Base-by-base conservation (phyloP, 2,888 invertebrate species). In the Drosophila neutralis region DNA sequence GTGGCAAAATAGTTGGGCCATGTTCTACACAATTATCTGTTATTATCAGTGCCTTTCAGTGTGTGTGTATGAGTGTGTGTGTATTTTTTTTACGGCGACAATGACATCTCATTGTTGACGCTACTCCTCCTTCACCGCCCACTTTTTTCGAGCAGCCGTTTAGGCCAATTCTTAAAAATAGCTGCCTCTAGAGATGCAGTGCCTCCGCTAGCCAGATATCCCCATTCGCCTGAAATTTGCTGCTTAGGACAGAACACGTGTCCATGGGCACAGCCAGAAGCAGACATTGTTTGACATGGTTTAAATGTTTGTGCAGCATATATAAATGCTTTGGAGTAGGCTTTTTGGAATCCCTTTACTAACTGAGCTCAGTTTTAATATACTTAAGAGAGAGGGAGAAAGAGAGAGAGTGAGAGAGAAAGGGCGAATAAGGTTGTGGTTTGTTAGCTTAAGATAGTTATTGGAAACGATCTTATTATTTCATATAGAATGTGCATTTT, bases 11-110 rank as follows among this genome's bases (percentile, higher is more conserved):
- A 87, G 87, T 82, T 87, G 87, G 80, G 78, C 89, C 84, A 91
- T 91, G 92, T 92, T 92, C 91, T 91, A 92, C 92, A 92, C 92
- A 92, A 92, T 92, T 92, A 91, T 92, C 91, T 89, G 91, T 89
- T 89, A 84, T 89, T 90, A 90, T 89, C 89, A 86, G 86, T 69
- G 73, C 76, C 76, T 74, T 83, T 82, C 80, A 80, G 69, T 73
- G 73, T 45, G 45, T 21, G 40, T 40, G 69, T 71, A 68, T 42
- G 21, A 13, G 21, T 21, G 40, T 57, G 59, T 69, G 24, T 57
- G 21, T 27, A 0, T 36, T 33, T 52, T 52, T 65, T 72, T 73
- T 21, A 38, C 64, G 53, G 72, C 80, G 69, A 82, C 78, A 83
- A 86, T 87, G 86, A 87, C 84, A 87, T 79, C 83, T 84, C 87